These are phyloP conservation scores for Hydractinia echinata DNA, from an alignment of 30 jellyfish, hydroid and myxozoan species.

Conservation along the genomic window DNA sequence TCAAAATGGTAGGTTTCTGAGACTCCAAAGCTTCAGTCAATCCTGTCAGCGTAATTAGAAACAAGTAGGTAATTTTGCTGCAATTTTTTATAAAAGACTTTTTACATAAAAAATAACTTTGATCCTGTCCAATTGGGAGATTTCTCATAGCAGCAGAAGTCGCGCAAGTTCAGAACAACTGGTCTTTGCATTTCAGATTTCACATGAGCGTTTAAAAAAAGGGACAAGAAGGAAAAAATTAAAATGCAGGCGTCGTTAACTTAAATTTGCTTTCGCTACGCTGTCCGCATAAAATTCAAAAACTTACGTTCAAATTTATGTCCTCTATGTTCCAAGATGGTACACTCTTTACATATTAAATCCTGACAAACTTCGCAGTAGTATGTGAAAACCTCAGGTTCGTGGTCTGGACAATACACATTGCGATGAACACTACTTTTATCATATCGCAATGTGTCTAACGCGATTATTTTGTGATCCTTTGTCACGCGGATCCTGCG, in stretches of 20 bases:
- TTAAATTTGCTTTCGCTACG: no score
- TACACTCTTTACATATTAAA: conserved; percentile 88
- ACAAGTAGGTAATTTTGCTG: neutral
- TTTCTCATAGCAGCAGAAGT: neutral
- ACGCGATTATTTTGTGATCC: conserved; percentile 71
- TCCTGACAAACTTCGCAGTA: conserved; percentile 88
- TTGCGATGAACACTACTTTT: conserved; percentile 84
- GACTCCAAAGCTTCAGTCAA: conserved; percentile 79
- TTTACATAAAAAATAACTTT: neutral
- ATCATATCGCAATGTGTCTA: conserved; percentile 77
- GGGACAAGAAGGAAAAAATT: neutral
- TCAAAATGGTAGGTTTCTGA: conserved; percentile 62
- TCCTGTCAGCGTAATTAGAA: conserved; percentile 27
- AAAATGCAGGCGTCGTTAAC: no score
- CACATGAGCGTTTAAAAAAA: no score
- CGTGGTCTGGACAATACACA: conserved; percentile 76
- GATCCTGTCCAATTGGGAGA: neutral
- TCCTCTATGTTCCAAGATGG: conserved; percentile 82
- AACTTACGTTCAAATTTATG: conserved; percentile 88
- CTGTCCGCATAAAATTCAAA: neutral
- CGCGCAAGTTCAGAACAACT: neutral
- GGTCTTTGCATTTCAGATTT: no score
- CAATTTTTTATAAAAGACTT: neutral
- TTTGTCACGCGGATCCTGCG: conserved; percentile 87
- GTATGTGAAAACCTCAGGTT: conserved; percentile 64